These are phyloP conservation scores for Zygogramma bicolorata DNA, from an alignment of 2,888 invertebrate genomes.

Conservation along the genomic window DNA sequence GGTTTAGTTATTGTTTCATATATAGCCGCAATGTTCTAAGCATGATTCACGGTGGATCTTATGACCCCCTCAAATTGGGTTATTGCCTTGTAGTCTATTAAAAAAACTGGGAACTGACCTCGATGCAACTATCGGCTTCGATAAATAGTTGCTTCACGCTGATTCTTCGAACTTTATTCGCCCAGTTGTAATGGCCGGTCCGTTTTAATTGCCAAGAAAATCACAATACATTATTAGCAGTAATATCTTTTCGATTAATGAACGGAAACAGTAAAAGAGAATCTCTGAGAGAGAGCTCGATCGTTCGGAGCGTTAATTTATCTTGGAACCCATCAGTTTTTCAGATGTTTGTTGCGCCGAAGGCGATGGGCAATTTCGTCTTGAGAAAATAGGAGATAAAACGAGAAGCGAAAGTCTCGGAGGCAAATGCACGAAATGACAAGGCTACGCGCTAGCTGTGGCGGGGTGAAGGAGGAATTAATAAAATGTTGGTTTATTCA, in stretches of 20 bases:
- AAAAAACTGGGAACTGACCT: too few relatives aligned
- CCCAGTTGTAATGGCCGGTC: not conserved
- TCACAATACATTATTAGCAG: not conserved
- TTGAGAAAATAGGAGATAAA: slow-evolving; percentile 15
- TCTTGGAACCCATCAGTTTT: not conserved
- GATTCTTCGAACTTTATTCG: not conserved
- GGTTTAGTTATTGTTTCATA: too few relatives aligned
- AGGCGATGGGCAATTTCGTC: not conserved
- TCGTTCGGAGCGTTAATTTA: not conserved
- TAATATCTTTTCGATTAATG: not conserved
- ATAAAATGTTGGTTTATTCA: slow-evolving; percentile 11
- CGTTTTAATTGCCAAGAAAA: not conserved
- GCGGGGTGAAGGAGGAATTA: slow-evolving; percentile 1
- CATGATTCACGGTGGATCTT: too few relatives aligned
- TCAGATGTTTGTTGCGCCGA: not conserved
- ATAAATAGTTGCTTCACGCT: too few relatives aligned
- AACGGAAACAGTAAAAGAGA: not conserved
- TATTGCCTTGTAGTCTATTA: too few relatives aligned
- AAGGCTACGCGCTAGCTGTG: slow-evolving; percentile 21
- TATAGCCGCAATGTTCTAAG: too few relatives aligned
- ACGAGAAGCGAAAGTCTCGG: slow-evolving; percentile 12
- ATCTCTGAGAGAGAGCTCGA: not conserved
- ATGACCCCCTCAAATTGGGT: too few relatives aligned
- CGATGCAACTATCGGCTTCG: too few relatives aligned
- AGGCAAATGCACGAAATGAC: slow-evolving; percentile 19